Evolutionary conservation across 2,888 invertebrate genomes (phyloP).

Genomic region (Rhamnusium bicolor): DNA sequence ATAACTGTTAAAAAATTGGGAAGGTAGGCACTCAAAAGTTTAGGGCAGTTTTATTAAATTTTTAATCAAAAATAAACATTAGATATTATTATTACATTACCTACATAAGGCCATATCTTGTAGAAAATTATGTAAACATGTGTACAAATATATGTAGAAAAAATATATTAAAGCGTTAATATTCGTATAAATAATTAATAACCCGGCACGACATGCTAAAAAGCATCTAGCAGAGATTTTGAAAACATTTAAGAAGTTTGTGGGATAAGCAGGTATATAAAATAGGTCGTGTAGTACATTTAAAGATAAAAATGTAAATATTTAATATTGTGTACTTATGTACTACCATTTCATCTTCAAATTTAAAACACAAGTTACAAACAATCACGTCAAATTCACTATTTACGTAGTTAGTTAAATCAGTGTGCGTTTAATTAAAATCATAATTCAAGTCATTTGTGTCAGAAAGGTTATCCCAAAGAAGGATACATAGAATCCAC

Average conservation of each 20-base stretch:
- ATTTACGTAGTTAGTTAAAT: slow-evolving; percentile 10
- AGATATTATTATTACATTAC: too few species aligned
- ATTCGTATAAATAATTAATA: not conserved
- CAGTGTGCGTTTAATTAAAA: slow-evolving; percentile 20
- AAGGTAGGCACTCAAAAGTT: too few species aligned
- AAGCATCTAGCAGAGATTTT: not conserved
- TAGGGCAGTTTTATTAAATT: too few species aligned
- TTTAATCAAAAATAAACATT: too few species aligned
- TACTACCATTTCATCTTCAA: not conserved
- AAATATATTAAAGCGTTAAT: not conserved
- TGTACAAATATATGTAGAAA: slow-evolving; percentile 16
- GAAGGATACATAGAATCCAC: slow-evolving; percentile 46
- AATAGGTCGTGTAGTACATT: slow-evolving; percentile 24
- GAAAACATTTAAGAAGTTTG: not conserved
- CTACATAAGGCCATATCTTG: too few species aligned
- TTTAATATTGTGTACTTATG: slow-evolving; percentile 14
- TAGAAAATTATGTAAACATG: slow-evolving; percentile 13
- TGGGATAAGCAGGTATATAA: slow-evolving; percentile 4
- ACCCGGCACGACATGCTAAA: not conserved
- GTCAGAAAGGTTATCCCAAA: slow-evolving; percentile 47
- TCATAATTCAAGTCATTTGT: slow-evolving; percentile 23
- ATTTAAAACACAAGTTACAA: not conserved
- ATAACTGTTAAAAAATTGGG: too few species aligned
- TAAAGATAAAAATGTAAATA: slow-evolving; percentile 24
- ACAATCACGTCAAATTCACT: not conserved